phyloP scores from a whole-genome alignment of 2,113 vertebrate species.

The Zingel zingel region DNA sequence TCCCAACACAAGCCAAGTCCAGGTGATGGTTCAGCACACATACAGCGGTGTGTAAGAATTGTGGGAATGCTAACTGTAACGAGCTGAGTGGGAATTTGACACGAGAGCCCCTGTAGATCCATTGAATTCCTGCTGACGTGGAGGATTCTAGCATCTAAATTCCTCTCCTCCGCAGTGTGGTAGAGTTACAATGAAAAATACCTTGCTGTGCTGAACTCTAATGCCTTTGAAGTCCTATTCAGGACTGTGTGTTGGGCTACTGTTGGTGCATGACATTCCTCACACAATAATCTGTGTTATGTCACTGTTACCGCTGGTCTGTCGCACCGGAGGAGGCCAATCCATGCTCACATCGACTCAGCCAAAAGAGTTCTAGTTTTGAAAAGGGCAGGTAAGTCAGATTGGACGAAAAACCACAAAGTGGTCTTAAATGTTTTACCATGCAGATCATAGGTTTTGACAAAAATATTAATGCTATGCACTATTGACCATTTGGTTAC shows the following conservation, averaged over 20 bases:
- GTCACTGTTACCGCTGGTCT: slow-evolving; percentile 58
- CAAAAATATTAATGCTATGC: slow-evolving; percentile 11
- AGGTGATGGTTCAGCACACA: slow-evolving; percentile 65
- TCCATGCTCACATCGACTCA: not conserved
- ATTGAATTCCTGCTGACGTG: slow-evolving; percentile 47
- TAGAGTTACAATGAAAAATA: slow-evolving; percentile 66
- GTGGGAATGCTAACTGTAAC: slow-evolving; percentile 54
- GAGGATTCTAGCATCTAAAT: slow-evolving; percentile 58
- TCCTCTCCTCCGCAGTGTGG: slow-evolving; percentile 22
- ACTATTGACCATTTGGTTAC: slow-evolving; percentile 31
- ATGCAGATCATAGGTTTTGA: slow-evolving; percentile 30
- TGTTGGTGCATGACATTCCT: slow-evolving; percentile 60
- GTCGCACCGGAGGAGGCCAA: slow-evolving; percentile 35
- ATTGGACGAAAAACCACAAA: slow-evolving; percentile 26
- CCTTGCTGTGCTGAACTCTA: slow-evolving; percentile 42
- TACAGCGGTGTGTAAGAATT: slow-evolving; percentile 57
- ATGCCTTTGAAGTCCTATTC: slow-evolving; percentile 62
- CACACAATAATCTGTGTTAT: slow-evolving; percentile 61
- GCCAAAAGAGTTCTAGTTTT: slow-evolving; percentile 27
- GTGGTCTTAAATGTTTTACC: slow-evolving; percentile 33
- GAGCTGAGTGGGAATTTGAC: slow-evolving; percentile 56
- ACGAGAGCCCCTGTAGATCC: slow-evolving; percentile 33
- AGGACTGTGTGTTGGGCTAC: slow-evolving; percentile 19
- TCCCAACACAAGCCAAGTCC: slow-evolving; percentile 41
- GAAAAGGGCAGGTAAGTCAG: slow-evolving; percentile 2